Conservation (phyloP, 2,888 invertebrate genomes). For the Dorcus hopei region DNA sequence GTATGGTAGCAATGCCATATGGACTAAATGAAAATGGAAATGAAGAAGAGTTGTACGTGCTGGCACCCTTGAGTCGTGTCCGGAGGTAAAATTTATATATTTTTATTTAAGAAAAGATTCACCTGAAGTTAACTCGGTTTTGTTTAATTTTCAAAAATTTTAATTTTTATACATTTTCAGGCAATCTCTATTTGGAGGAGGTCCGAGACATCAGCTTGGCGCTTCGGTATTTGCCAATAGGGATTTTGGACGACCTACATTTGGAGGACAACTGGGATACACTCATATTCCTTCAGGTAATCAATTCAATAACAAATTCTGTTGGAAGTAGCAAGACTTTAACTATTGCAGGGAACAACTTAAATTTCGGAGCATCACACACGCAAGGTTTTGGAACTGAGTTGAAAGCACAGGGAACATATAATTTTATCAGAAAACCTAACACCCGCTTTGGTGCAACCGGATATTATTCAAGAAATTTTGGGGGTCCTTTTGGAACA, state of each 20-base stretch:
- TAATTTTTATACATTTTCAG: background rate
- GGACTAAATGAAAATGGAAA: background rate
- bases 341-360: constrained; percentile 1
- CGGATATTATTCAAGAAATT: constrained; percentile 23
- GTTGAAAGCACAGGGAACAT: constrained; percentile 7
- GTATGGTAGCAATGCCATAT: background rate
- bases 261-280: constrained; percentile 24
- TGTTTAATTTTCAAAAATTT: background rate
- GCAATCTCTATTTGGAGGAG: no score
- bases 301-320: background rate
- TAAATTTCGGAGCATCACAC: constrained; percentile 1
- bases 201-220: constrained; percentile 12
- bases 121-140: background rate
- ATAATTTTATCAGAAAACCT: constrained; percentile 13
- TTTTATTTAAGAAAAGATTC: background rate
- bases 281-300: constrained; percentile 24
- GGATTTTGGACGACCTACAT: constrained; percentile 20
- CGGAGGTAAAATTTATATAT: background rate
- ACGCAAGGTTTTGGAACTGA: constrained; percentile 12
- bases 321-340: no score
- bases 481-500: constrained; percentile 23
- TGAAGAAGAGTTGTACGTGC: background rate
- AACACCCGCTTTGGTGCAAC: constrained; percentile 11
- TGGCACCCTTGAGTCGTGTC: background rate
- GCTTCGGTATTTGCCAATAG: constrained; percentile 20